phyloP scores from a whole-genome alignment of 2,888 invertebrate genomes.

The Orthosia incerta region DNA sequence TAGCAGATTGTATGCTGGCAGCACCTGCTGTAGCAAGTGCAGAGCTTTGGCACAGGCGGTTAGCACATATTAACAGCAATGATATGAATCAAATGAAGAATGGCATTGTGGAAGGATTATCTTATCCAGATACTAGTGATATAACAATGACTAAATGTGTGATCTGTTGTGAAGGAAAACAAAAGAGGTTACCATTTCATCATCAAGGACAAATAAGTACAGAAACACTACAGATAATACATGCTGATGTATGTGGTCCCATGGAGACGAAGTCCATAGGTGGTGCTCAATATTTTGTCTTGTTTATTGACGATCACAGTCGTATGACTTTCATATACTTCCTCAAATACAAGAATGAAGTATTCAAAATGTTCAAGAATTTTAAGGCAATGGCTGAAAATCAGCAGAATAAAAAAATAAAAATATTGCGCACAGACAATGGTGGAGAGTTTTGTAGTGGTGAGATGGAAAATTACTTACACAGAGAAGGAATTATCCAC shows the following conservation, averaged over 20 bases:
- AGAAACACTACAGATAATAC: background rate
- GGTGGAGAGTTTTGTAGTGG: no score
- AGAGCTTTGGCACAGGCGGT: background rate
- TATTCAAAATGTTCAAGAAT: background rate
- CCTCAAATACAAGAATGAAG: background rate
- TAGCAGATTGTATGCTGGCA: background rate
- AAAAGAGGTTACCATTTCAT: background rate
- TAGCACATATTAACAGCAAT: background rate
- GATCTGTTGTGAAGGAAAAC: background rate
- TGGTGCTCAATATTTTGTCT: background rate
- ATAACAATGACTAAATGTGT: no score
- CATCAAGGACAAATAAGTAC: background rate
- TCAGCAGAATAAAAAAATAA: no score
- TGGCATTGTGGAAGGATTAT: no score
- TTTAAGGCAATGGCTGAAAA: no score
- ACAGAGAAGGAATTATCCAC: background rate
- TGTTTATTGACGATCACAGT: background rate
- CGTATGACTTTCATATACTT: slow-evolving; percentile 10
- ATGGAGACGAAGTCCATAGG: no score
- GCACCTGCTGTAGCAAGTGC: background rate
- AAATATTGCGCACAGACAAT: no score
- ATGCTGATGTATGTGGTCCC: no score
- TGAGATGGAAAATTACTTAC: no score
- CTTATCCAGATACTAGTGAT: no score
- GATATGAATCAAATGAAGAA: no score